Percentiles rank a stretch among this genome's conserved stretches.
These are phyloP conservation scores for Himalopsyche tibetana DNA, from an alignment of 2,888 invertebrate genomes.

Conservation along the genomic window DNA sequence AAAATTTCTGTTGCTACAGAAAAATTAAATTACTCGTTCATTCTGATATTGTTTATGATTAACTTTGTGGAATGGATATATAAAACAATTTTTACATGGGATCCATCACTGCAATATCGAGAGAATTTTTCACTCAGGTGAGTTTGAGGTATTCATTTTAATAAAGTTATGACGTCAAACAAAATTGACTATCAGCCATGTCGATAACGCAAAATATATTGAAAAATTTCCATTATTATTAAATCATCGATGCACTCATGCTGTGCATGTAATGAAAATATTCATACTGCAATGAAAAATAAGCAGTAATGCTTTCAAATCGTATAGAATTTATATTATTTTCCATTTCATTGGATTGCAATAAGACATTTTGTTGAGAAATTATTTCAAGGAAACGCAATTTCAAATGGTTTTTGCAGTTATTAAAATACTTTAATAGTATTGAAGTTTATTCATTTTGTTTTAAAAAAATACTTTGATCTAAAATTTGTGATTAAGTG, in stretches of 20 bases:
- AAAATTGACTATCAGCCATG: slow-evolving; percentile 53
- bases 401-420: neutral
- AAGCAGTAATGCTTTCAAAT: slow-evolving; percentile 30
- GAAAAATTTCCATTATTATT: slow-evolving; percentile 53
- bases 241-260: slow-evolving; percentile 51
- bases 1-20: too few species aligned
- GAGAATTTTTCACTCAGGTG: slow-evolving; percentile 52
- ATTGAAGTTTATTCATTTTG: too few species aligned
- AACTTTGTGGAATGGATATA: too few species aligned
- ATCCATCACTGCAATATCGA: slow-evolving; percentile 40
- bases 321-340: neutral
- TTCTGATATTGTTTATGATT: too few species aligned
- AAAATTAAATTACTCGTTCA: too few species aligned
- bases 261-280: slow-evolving; percentile 44
- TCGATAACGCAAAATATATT: slow-evolving; percentile 53
- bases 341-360: neutral
- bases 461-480: too few species aligned
- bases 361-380: neutral
- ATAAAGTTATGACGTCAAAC: slow-evolving; percentile 56
- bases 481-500: too few species aligned
- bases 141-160: slow-evolving; percentile 59
- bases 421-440: too few species aligned
- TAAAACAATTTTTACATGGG: neutral
- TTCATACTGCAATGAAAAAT: slow-evolving; percentile 20
- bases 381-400: neutral